Evolutionary conservation across 1,140 invertebrate species (phyloP).

Genomic region (Latrodectus geometricus): DNA sequence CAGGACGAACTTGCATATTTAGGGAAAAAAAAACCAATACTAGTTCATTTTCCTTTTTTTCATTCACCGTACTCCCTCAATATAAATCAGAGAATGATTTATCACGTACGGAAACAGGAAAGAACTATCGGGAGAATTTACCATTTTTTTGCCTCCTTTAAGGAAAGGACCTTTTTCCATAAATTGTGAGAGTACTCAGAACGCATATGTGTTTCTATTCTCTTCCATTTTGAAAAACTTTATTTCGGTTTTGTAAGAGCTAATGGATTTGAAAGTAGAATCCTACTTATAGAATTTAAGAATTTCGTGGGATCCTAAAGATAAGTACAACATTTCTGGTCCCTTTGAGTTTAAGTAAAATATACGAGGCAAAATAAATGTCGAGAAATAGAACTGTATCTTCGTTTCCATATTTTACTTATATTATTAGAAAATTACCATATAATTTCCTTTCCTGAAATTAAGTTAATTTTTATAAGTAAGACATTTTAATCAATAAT

Average conservation of each 20-base stretch:
- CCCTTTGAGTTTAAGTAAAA: too few relatives aligned
- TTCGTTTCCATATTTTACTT: too few relatives aligned
- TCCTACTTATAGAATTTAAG: background rate
- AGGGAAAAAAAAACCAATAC: constrained; percentile 35
- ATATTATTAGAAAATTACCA: too few relatives aligned
- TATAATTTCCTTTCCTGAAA: too few relatives aligned
- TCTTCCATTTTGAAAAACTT: background rate
- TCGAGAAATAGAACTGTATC: too few relatives aligned
- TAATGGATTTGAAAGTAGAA: constrained; percentile 16
- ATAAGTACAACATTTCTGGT: too few relatives aligned
- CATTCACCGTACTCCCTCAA: constrained; percentile 5
- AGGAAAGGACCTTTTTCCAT: constrained; percentile 47
- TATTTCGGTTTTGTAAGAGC: constrained; percentile 31
- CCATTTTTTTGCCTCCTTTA: constrained; percentile 4
- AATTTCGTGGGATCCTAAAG: too few relatives aligned
- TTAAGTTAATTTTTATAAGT: too few relatives aligned
- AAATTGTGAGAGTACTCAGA: constrained; percentile 48
- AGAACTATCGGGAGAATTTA: constrained; percentile 45
- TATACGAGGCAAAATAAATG: too few relatives aligned
- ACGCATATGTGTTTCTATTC: constrained; percentile 30
- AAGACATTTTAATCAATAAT: too few relatives aligned
- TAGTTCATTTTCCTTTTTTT: constrained; percentile 30
- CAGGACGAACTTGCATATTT: constrained; percentile 24
- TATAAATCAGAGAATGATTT: constrained; percentile 58
- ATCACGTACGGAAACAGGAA: constrained; percentile 51